phyloP scores from a whole-genome alignment of 2,113 vertebrate genomes.

The Mionectes macconnelli region DNA sequence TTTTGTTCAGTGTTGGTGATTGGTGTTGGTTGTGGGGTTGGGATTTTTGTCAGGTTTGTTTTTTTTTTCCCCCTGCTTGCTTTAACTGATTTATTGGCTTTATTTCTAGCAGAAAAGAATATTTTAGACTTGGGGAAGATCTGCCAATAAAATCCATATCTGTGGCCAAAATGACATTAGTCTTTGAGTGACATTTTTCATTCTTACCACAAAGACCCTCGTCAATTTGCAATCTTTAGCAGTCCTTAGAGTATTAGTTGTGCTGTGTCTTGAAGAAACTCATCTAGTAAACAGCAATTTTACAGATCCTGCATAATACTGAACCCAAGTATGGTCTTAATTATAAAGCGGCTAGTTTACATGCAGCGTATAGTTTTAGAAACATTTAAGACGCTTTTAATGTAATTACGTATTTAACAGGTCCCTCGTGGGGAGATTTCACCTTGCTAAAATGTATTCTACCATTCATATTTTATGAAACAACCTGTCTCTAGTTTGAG shows the following conservation, averaged over 20 bases:
- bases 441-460: not conserved
- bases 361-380: not conserved
- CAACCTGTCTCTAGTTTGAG: not conserved
- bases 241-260: not conserved
- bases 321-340: not conserved
- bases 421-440: not conserved
- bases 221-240: not conserved
- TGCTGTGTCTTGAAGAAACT: not conserved
- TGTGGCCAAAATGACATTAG: not conserved
- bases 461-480: not conserved
- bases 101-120: not conserved
- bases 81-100: not conserved
- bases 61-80: not conserved
- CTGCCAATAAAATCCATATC: not conserved
- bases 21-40: not conserved
- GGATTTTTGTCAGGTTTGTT: accelerated
- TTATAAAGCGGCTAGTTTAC: not conserved
- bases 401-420: not conserved
- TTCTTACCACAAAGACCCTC: not conserved
- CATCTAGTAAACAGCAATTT: not conserved
- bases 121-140: not conserved
- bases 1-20: not conserved
- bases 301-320: not conserved
- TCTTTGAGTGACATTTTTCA: not conserved
- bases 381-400: not conserved